Conservation (phyloP, 2,797 vertebrate genomes). For the Takifugu rubripes region DNA sequence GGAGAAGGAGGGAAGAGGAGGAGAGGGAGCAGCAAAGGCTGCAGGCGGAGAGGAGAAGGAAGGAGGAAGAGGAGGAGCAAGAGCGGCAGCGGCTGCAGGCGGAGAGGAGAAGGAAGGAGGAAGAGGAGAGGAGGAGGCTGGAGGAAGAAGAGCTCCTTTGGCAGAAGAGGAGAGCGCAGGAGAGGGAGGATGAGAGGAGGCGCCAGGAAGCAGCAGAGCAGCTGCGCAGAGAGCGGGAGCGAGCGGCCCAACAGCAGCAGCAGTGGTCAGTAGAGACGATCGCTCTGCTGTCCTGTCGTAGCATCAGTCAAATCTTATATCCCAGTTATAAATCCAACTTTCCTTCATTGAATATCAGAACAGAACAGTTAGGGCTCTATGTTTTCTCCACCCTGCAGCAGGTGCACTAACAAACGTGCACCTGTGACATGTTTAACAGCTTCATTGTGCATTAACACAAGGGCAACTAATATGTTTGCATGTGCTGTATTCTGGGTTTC, state of each 20-base stretch:
- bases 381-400: too few species aligned
- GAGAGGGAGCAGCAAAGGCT: neutral
- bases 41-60: constrained; percentile 38
- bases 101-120: constrained; percentile 61
- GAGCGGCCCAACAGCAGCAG: constrained; percentile 30
- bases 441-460: constrained; percentile 30
- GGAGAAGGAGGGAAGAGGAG: constrained; percentile 35
- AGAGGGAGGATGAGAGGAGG: constrained; percentile 59
- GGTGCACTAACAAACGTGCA: too few species aligned
- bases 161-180: constrained; percentile 31
- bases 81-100: constrained; percentile 6
- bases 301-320: too few species aligned
- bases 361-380: neutral
- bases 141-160: constrained; percentile 30
- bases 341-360: too few species aligned
- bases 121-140: constrained; percentile 20
- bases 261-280: constrained; percentile 61
- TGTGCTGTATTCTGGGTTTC: constrained; percentile 44
- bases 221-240: constrained; percentile 50
- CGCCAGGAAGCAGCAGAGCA: constrained; percentile 52
- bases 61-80: constrained; percentile 34
- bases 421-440: constrained; percentile 7
- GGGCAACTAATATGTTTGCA: constrained; percentile 54
- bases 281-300: constrained; percentile 3
- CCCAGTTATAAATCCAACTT: too few species aligned